Base-by-base conservation (phyloP, 2,797 vertebrate species). In the Epinephelus malabaricus region DNA sequence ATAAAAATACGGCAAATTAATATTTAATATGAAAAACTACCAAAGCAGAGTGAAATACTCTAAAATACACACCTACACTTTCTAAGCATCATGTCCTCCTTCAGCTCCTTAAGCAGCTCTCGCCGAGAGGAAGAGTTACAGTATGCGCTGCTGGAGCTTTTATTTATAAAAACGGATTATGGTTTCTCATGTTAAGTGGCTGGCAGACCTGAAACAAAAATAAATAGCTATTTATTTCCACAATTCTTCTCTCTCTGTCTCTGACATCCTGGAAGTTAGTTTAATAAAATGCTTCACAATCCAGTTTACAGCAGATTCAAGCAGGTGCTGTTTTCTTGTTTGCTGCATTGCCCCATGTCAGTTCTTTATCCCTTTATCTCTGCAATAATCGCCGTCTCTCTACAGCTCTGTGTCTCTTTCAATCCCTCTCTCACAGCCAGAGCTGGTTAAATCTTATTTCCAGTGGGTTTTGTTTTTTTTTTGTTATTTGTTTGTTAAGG, bases 91-190 rank as follows among this genome's bases (percentile, higher is more conserved):
- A 30, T 21, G 17, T 66, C 69, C 53, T 64, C 30, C 2, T 60
- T 49, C 46, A 40, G 14, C 25, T n/a, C n/a, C 62, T 55, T 56
- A 76, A 80, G 68, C 49, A 66, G 68, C 69, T 82, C 55, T 15
- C 14, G 40, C 23, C 21, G 18, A 71, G 50, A 63, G 66, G 18
- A 71, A 50, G 1, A 55, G 21, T 68, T 13, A 19, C 40, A 18
- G 40, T 53, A 9, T 68, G 49, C 59, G 69, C 65, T 58, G 65
- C 54, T 23, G 21, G 30, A 62, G 38, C 45, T 40, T 74, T 73
- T 49, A 49, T 62, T 62, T 43, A 60, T 65, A 51, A 76, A 74
- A 61, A 51, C 18, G 56, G 56, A 81, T 85, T 72, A 69, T 23
- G 0, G 21, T 69, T 66, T 56, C 40, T 79, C 14, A 51, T 63